phyloP scores from a whole-genome alignment of 2,888 invertebrate species.

The Apodemia zela region DNA sequence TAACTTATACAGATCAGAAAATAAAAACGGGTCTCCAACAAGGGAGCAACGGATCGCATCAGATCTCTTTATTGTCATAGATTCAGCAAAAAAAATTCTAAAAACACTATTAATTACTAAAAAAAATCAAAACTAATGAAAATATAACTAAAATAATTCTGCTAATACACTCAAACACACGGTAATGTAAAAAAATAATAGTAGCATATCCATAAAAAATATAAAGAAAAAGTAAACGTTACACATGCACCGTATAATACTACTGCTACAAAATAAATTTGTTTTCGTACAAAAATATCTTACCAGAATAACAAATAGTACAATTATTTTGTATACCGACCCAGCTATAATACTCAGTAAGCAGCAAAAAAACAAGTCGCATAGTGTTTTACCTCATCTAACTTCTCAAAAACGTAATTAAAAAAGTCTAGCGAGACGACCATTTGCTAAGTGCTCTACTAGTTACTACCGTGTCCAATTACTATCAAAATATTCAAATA shows the following conservation, averaged over 20 bases:
- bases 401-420: slow-evolving; percentile 61
- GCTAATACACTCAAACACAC: slow-evolving; percentile 79
- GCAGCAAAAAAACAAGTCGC: slow-evolving; percentile 47
- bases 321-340: slow-evolving; percentile 70
- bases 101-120: slow-evolving; percentile 74
- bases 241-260: slow-evolving; percentile 78
- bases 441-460: slow-evolving; percentile 70
- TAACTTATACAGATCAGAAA: slow-evolving; percentile 70
- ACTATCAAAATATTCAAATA: slow-evolving; percentile 53
- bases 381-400: slow-evolving; percentile 46
- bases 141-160: slow-evolving; percentile 78
- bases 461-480: slow-evolving; percentile 75
- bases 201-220: slow-evolving; percentile 70
- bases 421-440: slow-evolving; percentile 72
- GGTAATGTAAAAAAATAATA: slow-evolving; percentile 68
- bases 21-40: slow-evolving; percentile 50
- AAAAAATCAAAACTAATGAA: slow-evolving; percentile 63
- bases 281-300: slow-evolving; percentile 75
- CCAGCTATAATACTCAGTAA: slow-evolving; percentile 71
- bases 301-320: slow-evolving; percentile 77
- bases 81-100: slow-evolving; percentile 70
- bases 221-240: slow-evolving; percentile 58
- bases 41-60: slow-evolving; percentile 53
- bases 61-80: slow-evolving; percentile 83
- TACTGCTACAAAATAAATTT: slow-evolving; percentile 74